Evolutionary conservation across 2,113 vertebrate species (phyloP), one percentile per base, ranked within the genome.

Genomic region (Microcebus griseorufus): DNA sequence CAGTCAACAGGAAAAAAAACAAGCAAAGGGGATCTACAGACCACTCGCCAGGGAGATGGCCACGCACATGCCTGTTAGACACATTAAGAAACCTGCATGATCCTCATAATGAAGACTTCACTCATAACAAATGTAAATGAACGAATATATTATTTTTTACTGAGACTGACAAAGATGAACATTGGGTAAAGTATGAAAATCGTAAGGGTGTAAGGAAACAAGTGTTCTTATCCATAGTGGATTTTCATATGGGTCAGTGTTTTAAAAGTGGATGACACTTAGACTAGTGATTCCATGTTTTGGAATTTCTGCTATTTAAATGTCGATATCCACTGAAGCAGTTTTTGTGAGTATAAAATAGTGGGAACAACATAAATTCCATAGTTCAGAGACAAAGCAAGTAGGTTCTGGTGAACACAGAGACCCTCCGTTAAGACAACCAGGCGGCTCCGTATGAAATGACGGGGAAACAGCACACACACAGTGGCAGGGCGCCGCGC

Each of bases 231-330:
- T 37, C 55, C 27, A 42, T 5, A 11, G 29, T 22, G 12, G 51
- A 92, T 86, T 42, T 65, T 90, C 1, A 83, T 9, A 72, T 23
- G 27, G 8, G 32, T 39, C 58, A 89, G 53, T 20, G 32, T 25
- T 27, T 45, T 89, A 32, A 58, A 96, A 45, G n/a, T 20, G 86
- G 67, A 16, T 48, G 27, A 42, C 32, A 64, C 90, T 55, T 90
- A 51, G 89, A 70, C 12, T 2, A n/a, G 69, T 45, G 20, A 42
- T 64, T 64, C 51, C 23, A 51, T 58, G n/a, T 94, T 73, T 58
- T 85, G 34, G 42, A 55, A 75, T 17, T 53, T 89, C 65, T 75
- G 27, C 17, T 16, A 12, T 53, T 42, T 55, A 60, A 55, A 23
- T 18, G 11, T 22, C 18, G 39, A 86, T 45, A 48, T 2, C 58